Evolutionary conservation across 2,113 vertebrate species (phyloP), one percentile per base, ranked within the genome.

Genomic region (Hirundichthys speculiger): DNA sequence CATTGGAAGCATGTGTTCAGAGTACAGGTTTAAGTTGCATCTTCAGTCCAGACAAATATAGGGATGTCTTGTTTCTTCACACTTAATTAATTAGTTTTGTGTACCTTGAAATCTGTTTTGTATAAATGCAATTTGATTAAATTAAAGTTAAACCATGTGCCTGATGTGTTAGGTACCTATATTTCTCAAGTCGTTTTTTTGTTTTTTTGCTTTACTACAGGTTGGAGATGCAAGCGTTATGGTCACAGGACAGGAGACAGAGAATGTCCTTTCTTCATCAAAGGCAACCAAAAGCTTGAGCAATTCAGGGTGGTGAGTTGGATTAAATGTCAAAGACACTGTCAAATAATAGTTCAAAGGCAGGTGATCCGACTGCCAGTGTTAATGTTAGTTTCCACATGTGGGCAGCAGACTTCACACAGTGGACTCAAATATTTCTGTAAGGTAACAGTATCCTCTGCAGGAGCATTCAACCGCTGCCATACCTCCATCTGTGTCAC

Each of bases 181-280:
- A 2, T 11, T 9, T 8, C n/a, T 5, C 41, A 43, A 7, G 8
- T 1, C 3, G 14, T 16, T 3, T 15, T 14, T 16, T 16, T 21
- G 12, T 64, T 58, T 39, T 19, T 62, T 85, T 79, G 13, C 64
- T 80, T 84, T 43, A 15, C 27, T 21, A 50, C 72, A 99, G 98
- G 98, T 83, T 99, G 98, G 97, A 93, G 96, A 60, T 99, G 97
- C 89, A 99, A 99, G 71, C 92, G 93, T 52, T 99, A 98, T 1
- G 97, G 97, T 84, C 98, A 99, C 92, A 92, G 95, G 88, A 99
- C 96, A 2, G 97, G 97, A 69, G 97, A 99, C 80, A 92, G 83
- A 69, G 98, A 99, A 75, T 99, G 98, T 69, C 97, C 97, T 0
- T 99, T 96, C 91, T 99, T 99, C 87, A 96, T 96, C 86, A 98